Percentiles rank a stretch among this genome's conserved stretches.
phyloP scores from a whole-genome alignment of 1,140 invertebrate species.

The Chrysopa pallens region DNA sequence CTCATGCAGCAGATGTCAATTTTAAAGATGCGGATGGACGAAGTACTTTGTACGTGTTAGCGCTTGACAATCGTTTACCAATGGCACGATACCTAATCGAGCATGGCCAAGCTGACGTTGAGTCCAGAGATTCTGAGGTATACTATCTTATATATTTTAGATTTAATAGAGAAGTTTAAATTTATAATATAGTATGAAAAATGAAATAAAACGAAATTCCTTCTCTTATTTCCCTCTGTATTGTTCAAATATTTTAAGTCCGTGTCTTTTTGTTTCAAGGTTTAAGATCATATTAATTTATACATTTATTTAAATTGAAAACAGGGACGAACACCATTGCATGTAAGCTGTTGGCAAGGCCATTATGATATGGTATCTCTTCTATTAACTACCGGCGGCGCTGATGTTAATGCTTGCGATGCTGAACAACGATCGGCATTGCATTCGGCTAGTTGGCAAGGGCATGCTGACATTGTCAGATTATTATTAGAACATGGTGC shows the following conservation, averaged over 20 bases:
- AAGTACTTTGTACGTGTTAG: slow-evolving; percentile 79
- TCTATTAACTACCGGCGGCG: slow-evolving; percentile 51
- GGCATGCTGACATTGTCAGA: slow-evolving; percentile 67
- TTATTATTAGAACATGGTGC: slow-evolving; percentile 63
- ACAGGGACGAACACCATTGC: slow-evolving; percentile 71
- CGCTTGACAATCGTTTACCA: slow-evolving; percentile 72
- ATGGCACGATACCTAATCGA: slow-evolving; percentile 70
- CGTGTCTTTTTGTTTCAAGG: neutral
- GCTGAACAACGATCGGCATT: slow-evolving; percentile 75
- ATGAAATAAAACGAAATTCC: no score
- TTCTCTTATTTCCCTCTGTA: no score
- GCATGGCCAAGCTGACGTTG: slow-evolving; percentile 61
- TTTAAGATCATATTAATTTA: neutral
- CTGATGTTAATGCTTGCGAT: slow-evolving; percentile 76
- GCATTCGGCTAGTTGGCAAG: slow-evolving; percentile 92
- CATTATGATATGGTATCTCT: slow-evolving; percentile 82
- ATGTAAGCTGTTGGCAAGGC: slow-evolving; percentile 89
- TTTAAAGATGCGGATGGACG: slow-evolving; percentile 82
- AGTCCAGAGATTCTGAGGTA: slow-evolving; percentile 75
- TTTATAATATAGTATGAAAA: no score
- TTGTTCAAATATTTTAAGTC: neutral
- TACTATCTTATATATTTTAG: no score
- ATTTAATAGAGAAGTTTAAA: no score
- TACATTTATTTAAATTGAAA: slow-evolving; percentile 1
- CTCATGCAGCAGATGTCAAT: slow-evolving; percentile 70